Evolutionary conservation across 2,888 invertebrate genomes (phyloP), one percentile per base, ranked within the genome.

Genomic region (Pristionchus arcanus): DNA sequence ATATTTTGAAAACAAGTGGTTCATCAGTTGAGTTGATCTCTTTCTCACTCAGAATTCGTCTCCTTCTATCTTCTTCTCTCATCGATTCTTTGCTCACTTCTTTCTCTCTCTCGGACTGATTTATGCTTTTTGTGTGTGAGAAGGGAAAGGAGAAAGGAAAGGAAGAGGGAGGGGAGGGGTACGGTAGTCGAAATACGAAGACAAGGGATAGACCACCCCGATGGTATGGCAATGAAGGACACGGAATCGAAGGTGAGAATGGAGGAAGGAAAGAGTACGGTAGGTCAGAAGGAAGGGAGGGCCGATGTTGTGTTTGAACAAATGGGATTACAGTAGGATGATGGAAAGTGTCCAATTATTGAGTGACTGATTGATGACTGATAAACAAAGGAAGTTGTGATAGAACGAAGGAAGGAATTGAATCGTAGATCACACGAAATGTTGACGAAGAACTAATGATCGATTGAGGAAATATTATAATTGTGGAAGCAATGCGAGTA

Each of bases 11-110:
- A 77, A 37, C 53, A 83, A 81, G 28, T 81, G 49, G 42, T 31
- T 21, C 15, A 53, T 83, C 83, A 55, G 19, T 55, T 28, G 53
- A 55, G 7, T 28, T 49, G 53, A 59, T 86, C 85, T 86, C 85
- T 86, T 63, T 63, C 59, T n/a, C 85, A 55, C 87, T 87, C 87
- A 42, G 49, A 53, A 42, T 87, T 53, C 68, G 19, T n/a, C 84
- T 84, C 37, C 63, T 53, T 87, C 87, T 87, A 42, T 87, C 87
- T 68, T 87, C 87, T 59, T 42, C 68, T 87, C 68, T 87, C 87
- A 59, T 87, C 87, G 87, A 68, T 68, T 87, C 87, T 16, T 37
- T 34, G 5, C 59, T 49, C 34, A 66, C 37, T 66, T 68, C 37
- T 66, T 66, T 49, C 49, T 85, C 85, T 85, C 59, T 84, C 85